These are phyloP conservation scores for Aix galericulata DNA, from an alignment of 2,113 vertebrate genomes.

Conservation along the genomic window DNA sequence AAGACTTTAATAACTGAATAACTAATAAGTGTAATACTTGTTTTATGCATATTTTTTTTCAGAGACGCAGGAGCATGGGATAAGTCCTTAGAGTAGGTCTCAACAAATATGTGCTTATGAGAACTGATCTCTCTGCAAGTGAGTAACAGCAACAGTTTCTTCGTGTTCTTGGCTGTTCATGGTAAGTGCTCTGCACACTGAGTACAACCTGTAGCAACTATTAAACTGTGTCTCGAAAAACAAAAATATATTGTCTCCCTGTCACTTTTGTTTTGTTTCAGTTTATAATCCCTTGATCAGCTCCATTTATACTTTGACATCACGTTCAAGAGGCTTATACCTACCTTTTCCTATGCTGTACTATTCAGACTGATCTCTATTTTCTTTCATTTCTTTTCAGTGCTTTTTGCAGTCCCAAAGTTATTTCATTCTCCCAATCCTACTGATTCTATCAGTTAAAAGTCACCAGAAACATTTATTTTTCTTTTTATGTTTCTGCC, in stretches of 20 bases:
- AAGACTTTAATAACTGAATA: neutral
- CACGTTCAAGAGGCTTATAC: neutral
- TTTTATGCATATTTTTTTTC: neutral
- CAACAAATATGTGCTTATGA: neutral
- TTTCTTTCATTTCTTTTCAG: neutral
- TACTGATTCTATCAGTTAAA: neutral
- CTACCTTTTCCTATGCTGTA: neutral
- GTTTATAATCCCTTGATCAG: neutral
- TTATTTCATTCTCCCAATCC: neutral
- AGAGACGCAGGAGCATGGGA: neutral
- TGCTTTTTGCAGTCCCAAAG: neutral
- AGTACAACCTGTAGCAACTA: neutral
- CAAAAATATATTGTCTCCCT: neutral
- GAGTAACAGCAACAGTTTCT: neutral
- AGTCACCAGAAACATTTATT: neutral
- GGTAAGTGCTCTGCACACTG: neutral
- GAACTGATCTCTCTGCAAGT: neutral
- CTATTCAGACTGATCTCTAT: neutral
- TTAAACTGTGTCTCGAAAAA: neutral
- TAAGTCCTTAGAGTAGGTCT: neutral
- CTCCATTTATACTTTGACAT: neutral
- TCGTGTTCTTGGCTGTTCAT: neutral
- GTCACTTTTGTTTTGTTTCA: neutral
- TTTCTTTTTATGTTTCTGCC: neutral
- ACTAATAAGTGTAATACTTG: neutral